Evolutionary conservation across 2,888 invertebrate species (phyloP).

Genomic region (Cephus runcator): DNA sequence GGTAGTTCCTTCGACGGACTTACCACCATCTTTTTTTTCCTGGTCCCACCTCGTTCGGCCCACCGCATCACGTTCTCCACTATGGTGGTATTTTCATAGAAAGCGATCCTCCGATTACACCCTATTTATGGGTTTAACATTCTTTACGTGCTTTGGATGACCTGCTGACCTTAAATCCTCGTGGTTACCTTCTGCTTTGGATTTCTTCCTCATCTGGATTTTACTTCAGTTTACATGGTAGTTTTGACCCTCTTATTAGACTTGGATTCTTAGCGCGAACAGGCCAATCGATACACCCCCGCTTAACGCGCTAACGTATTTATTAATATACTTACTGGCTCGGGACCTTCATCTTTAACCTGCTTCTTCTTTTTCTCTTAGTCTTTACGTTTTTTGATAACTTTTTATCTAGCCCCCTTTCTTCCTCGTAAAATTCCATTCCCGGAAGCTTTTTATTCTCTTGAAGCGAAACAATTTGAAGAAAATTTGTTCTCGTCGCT

Average conservation of each 20-base stretch:
- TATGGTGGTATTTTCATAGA: slow-evolving; percentile 7
- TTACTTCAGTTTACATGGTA: slow-evolving; percentile 26
- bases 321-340: neutral
- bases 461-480: neutral
- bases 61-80: slow-evolving; percentile 32
- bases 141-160: neutral
- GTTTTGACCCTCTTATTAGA: slow-evolving; percentile 46
- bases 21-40: slow-evolving; percentile 13
- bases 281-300: neutral
- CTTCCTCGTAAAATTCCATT: neutral
- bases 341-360: neutral
- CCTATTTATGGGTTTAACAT: neutral
- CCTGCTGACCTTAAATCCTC: neutral
- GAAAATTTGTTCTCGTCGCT: neutral
- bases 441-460: neutral
- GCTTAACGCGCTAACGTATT: neutral
- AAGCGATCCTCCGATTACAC: neutral
- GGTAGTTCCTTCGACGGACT: neutral
- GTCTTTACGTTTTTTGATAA: neutral
- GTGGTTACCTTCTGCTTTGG: slow-evolving; percentile 16
- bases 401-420: slow-evolving; percentile 20
- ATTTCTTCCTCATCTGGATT: slow-evolving; percentile 15
- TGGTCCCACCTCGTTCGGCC: slow-evolving; percentile 7
- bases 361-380: neutral
- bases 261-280: neutral